Conservation (phyloP, 64 coral and sea anemone genomes). For the Anthopleura sola region DNA sequence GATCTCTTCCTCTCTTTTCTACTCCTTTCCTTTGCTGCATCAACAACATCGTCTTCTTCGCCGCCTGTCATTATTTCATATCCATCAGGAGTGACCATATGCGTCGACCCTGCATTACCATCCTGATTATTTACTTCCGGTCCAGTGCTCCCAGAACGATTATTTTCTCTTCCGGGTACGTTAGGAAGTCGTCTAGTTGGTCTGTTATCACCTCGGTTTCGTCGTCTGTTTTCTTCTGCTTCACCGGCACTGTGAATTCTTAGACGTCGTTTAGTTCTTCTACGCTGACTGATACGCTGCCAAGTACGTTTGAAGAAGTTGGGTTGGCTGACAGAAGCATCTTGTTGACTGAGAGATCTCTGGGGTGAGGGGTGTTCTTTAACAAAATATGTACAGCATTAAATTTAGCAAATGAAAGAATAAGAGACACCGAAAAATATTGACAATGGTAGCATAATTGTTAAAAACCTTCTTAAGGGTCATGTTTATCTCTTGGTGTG, state of each 20-base stretch:
- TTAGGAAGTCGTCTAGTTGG: background rate
- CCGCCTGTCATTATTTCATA: conserved; percentile 41
- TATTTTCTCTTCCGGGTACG: background rate
- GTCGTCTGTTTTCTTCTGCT: background rate
- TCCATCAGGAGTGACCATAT: conserved; percentile 50
- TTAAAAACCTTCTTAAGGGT: too few species aligned
- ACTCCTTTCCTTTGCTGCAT: background rate
- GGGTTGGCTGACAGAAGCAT: background rate
- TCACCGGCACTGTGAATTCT: conserved; percentile 43
- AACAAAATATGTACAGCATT: background rate
- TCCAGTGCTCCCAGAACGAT: background rate
- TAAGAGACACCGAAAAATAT: background rate
- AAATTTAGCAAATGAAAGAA: background rate
- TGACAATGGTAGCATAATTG: too few species aligned
- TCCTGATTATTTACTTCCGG: background rate
- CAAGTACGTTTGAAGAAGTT: conserved; percentile 48
- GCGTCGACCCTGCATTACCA: background rate
- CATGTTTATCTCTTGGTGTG: too few species aligned
- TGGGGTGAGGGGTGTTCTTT: background rate
- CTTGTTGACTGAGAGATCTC: conserved; percentile 8
- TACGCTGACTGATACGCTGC: conserved; percentile 32
- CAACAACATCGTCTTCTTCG: background rate
- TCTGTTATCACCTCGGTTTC: background rate
- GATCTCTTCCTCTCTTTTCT: background rate
- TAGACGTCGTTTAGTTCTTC: conserved; percentile 9